Evolutionary conservation across 2,797 vertebrate species (phyloP).

Genomic region (Xiphophorus birchmanni): DNA sequence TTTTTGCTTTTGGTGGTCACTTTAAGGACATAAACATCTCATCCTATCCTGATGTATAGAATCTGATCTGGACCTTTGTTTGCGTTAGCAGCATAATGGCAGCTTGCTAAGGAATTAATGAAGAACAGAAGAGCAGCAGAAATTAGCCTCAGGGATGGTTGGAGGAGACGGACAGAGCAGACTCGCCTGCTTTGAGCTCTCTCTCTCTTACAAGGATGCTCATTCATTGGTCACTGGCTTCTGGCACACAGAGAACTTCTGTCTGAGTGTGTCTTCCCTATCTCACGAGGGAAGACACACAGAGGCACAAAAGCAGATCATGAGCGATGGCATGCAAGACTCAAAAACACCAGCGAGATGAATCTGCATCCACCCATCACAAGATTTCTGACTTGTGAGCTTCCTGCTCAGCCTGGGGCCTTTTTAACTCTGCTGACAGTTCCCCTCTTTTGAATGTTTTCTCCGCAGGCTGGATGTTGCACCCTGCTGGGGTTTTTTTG

Average conservation of each 20-base stretch:
- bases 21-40: slow-evolving; percentile 3
- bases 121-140: slow-evolving; percentile 67
- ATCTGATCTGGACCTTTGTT: slow-evolving; percentile 13
- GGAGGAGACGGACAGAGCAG: slow-evolving; percentile 42
- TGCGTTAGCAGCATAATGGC: slow-evolving; percentile 54
- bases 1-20: not conserved
- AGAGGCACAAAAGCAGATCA: slow-evolving; percentile 13
- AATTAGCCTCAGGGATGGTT: slow-evolving; percentile 57
- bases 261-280: slow-evolving; percentile 42
- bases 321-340: not conserved
- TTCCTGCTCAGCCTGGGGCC: not conserved
- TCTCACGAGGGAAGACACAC: slow-evolving; percentile 43
- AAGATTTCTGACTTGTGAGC: slow-evolving; percentile 48
- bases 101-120: slow-evolving; percentile 70
- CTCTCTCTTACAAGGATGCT: slow-evolving; percentile 70
- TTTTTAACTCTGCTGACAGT: slow-evolving; percentile 15
- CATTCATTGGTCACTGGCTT: slow-evolving; percentile 68
- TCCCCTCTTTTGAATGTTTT: slow-evolving; percentile 1
- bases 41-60: not conserved
- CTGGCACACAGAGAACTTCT: slow-evolving; percentile 56
- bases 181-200: slow-evolving; percentile 61
- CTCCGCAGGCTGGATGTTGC: not conserved
- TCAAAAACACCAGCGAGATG: slow-evolving; percentile 25
- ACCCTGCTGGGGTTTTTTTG: not conserved
- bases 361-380: slow-evolving; percentile 50